phyloP scores from a whole-genome alignment of 2,113 vertebrate genomes.

The Prochilodus magdalenae region DNA sequence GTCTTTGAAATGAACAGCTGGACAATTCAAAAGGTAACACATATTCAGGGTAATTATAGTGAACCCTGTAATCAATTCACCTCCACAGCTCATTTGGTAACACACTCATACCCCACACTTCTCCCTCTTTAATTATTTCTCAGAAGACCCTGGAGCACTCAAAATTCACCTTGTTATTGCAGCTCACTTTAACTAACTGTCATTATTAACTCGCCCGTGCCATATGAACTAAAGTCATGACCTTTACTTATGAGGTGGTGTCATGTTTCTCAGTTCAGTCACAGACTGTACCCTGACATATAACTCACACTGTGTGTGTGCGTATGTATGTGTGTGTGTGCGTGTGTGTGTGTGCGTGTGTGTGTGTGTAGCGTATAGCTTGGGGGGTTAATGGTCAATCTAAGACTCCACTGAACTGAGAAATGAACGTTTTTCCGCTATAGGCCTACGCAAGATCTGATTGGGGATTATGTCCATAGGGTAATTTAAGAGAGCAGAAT shows the following conservation, averaged over 20 bases:
- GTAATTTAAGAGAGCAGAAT: background rate
- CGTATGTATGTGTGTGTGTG: background rate
- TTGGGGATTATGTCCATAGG: background rate
- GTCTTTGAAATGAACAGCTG: background rate
- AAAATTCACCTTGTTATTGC: conserved; percentile 23
- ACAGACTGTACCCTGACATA: conserved; percentile 30
- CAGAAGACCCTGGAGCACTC: conserved; percentile 29
- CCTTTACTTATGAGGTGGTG: conserved; percentile 50
- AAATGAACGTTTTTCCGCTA: background rate
- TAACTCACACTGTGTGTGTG: conserved; percentile 3
- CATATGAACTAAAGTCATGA: conserved; percentile 48
- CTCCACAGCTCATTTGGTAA: background rate
- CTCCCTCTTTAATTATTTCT: conserved; percentile 35
- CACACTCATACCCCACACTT: conserved; percentile 19
- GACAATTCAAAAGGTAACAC: background rate
- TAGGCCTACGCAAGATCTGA: background rate
- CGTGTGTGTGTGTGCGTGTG: conserved; percentile 31
- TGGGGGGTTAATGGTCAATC: conserved; percentile 31
- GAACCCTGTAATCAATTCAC: background rate
- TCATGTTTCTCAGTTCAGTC: conserved; percentile 45
- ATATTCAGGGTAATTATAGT: background rate
- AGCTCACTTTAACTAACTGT: conserved; percentile 40
- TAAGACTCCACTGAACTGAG: background rate
- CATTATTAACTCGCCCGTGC: conserved; percentile 37
- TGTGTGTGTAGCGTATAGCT: conserved; percentile 52